Evolutionary conservation across 2,113 vertebrate genomes (phyloP), one percentile per base, ranked within the genome.

Genomic region (Manacus vitellinus): DNA sequence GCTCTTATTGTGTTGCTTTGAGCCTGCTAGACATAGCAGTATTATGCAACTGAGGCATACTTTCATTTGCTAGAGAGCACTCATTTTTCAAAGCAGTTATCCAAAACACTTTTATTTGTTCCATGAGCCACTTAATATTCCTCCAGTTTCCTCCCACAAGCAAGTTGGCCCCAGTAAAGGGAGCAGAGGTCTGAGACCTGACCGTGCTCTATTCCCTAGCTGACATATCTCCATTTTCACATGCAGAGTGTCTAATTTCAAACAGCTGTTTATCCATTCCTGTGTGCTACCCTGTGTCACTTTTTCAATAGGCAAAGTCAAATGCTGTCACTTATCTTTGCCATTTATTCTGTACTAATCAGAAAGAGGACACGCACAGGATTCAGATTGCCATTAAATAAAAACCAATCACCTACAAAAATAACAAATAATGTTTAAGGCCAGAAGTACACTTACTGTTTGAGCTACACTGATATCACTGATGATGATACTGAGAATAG

Each of bases 181-280:
- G 49, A 94, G 76, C 73, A 92, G 86, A 91, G 86, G 73, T 94
- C 85, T 76, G 37, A 91, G 83, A 89, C 72, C 94, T 68, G 39
- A 68, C 56, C 47, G 18, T 49, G 86, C 73, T 80, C 61, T 51
- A 12, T 71, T 92, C 55, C 39, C 82, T 63, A 56, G 55, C 61
- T 85, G 88, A 62, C 83, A 87, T 76, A 54, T 85, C 88, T 94
- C 94, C 83, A 91, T 94, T 97, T 90, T 44, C 85, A 87, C 31
- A 65, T 1, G 12, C 59, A 56, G 6, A 35, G 59, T 65, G 31
- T 72, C 73, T 95, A 68, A 96, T 95, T 94, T 94, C 92, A 92
- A 87, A 76, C 80, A 75, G 88, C 83, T 95, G 56, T 82, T 96
- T 89, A 94, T 89, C 59, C 83, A 76, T 85, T 89, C 66, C 91